Evolutionary conservation across 2,888 invertebrate species (phyloP).

Genomic region (Epinotia bilunana): DNA sequence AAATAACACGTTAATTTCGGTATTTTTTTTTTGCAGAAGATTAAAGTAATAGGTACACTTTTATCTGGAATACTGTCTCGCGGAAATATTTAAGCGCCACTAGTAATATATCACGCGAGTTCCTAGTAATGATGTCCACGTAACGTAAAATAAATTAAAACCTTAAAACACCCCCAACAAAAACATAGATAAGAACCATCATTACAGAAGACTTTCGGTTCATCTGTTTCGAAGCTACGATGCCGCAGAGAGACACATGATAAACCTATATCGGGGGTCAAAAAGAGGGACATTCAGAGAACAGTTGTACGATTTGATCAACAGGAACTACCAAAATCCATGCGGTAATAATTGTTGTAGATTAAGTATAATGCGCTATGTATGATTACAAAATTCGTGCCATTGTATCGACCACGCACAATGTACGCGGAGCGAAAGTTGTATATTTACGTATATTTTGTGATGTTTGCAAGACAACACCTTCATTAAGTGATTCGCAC

Average conservation of each 20-base stretch:
- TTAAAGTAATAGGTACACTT: background rate
- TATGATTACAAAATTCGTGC: constrained; percentile 77
- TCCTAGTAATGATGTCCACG: background rate
- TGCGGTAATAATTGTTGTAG: constrained; percentile 32
- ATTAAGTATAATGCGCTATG: constrained; percentile 51
- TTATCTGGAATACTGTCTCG: background rate
- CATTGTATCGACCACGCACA: constrained; percentile 71
- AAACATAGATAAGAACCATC: no score
- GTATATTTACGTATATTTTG: constrained; percentile 44
- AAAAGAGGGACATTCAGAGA: background rate
- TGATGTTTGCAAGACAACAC: constrained; percentile 34
- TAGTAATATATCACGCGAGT: background rate
- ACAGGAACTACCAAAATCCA: constrained; percentile 36
- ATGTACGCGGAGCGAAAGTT: constrained; percentile 52
- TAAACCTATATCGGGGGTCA: no score
- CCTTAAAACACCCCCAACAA: no score
- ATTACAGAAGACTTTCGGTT: no score
- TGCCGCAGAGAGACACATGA: no score
- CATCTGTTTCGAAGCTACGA: no score
- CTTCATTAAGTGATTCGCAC: constrained; percentile 67
- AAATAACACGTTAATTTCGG: no score
- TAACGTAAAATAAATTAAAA: background rate
- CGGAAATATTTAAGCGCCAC: background rate
- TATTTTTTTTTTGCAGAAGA: no score
- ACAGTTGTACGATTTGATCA: constrained; percentile 26